Evolutionary conservation across 1,140 invertebrate species (phyloP).

Genomic region (Aphaenogaster floridana): DNA sequence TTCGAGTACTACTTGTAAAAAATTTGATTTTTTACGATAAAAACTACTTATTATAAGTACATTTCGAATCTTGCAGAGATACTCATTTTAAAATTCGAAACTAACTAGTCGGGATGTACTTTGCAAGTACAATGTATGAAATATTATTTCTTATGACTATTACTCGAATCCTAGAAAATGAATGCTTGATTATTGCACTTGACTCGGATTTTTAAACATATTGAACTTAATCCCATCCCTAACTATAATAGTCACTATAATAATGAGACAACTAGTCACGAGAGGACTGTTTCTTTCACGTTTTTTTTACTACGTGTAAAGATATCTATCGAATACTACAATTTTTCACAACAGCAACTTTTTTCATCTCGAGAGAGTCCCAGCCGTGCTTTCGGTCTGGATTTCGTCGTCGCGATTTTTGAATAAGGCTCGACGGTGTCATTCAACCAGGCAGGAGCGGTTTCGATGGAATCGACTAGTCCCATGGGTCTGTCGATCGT

Average conservation of each 20-base stretch:
- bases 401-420: constrained; percentile 56
- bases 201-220: too few relatives aligned
- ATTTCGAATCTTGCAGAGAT: too few relatives aligned
- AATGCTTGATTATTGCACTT: too few relatives aligned
- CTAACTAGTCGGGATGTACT: too few relatives aligned
- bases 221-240: too few relatives aligned
- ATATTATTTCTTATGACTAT: too few relatives aligned
- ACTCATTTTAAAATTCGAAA: too few relatives aligned
- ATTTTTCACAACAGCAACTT: constrained; percentile 7
- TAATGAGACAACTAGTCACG: not conserved
- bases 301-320: not conserved
- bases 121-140: too few relatives aligned
- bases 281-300: not conserved
- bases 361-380: constrained; percentile 31
- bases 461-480: constrained; percentile 47
- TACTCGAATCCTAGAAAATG: too few relatives aligned
- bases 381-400: constrained; percentile 4
- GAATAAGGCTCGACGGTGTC: constrained; percentile 60
- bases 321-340: constrained; percentile 38
- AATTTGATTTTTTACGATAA: too few relatives aligned
- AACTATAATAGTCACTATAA: not conserved
- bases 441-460: constrained; percentile 17
- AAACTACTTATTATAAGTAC: too few relatives aligned
- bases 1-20: too few relatives aligned
- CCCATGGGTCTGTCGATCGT: constrained; percentile 30